Conservation (phyloP, 2,113 vertebrate species). For the Corythoichthys intestinalis region DNA sequence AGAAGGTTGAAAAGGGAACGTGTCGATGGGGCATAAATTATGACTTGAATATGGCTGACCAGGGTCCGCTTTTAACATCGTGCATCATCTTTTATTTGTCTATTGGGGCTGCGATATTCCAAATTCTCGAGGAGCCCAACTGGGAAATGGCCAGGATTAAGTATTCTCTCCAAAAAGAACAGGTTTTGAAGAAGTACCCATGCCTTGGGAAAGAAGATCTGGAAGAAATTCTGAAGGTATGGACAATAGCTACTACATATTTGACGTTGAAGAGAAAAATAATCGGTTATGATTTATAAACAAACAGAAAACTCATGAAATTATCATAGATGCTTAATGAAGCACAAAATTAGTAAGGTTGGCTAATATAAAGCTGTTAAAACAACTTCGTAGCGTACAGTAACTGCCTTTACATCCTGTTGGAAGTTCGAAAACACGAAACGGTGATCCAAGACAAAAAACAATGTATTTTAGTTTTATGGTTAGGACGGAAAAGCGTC, state of each 20-base stretch:
- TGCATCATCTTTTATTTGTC: conserved; percentile 95
- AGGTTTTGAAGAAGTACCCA: conserved; percentile 74
- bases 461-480: conserved; percentile 15
- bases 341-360: background rate
- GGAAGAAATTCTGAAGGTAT: conserved; percentile 86
- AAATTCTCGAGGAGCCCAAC: conserved; percentile 88
- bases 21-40: conserved; percentile 26
- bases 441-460: background rate
- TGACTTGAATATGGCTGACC: conserved; percentile 83
- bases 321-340: background rate
- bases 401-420: background rate
- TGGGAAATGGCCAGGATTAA: conserved; percentile 75
- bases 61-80: conserved; percentile 88
- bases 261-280: background rate
- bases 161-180: conserved; percentile 72
- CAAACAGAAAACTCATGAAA: background rate
- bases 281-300: background rate
- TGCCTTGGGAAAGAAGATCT: conserved; percentile 80
- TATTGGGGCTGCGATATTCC: conserved; percentile 91
- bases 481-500: background rate
- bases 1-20: conserved; percentile 13
- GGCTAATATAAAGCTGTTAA: background rate
- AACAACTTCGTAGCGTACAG: background rate
- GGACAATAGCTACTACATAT: background rate
- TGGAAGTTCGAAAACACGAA: background rate